phyloP scores from a whole-genome alignment of 2,888 invertebrate genomes.

The Synanthedon formicaeformis region DNA sequence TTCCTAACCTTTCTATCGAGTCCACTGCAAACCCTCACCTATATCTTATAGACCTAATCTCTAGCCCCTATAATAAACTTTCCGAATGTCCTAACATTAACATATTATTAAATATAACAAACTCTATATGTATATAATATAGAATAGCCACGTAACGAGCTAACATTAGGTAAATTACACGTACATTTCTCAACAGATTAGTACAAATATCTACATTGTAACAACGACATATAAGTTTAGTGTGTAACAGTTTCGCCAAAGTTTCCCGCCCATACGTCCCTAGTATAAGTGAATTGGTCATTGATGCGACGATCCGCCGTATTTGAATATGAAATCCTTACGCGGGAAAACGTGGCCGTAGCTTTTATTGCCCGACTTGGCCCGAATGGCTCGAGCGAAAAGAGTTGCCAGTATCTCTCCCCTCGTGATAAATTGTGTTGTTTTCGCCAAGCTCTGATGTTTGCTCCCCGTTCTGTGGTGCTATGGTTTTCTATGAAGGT shows the following conservation, averaged over 20 bases:
- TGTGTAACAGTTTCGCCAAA: constrained; percentile 28
- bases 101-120: too few relatives aligned
- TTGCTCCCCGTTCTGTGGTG: constrained; percentile 26
- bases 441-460: constrained; percentile 57
- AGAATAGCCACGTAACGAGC: too few relatives aligned
- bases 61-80: too few relatives aligned
- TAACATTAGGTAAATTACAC: too few relatives aligned
- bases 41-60: too few relatives aligned
- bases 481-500: constrained; percentile 7
- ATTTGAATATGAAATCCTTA: constrained; percentile 54
- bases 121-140: too few relatives aligned
- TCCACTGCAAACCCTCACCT: too few relatives aligned
- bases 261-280: constrained; percentile 30
- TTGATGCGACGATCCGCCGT: constrained; percentile 43
- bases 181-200: too few relatives aligned
- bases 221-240: constrained; percentile 38
- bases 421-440: constrained; percentile 67
- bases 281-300: constrained; percentile 50
- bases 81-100: too few relatives aligned
- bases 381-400: constrained; percentile 15
- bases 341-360: constrained; percentile 28
- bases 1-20: too few relatives aligned
- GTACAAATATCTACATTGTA: constrained; percentile 50
- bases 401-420: constrained; percentile 46
- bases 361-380: constrained; percentile 55